phyloP scores from a whole-genome alignment of 2,797 vertebrate species.

The Chanos chanos region DNA sequence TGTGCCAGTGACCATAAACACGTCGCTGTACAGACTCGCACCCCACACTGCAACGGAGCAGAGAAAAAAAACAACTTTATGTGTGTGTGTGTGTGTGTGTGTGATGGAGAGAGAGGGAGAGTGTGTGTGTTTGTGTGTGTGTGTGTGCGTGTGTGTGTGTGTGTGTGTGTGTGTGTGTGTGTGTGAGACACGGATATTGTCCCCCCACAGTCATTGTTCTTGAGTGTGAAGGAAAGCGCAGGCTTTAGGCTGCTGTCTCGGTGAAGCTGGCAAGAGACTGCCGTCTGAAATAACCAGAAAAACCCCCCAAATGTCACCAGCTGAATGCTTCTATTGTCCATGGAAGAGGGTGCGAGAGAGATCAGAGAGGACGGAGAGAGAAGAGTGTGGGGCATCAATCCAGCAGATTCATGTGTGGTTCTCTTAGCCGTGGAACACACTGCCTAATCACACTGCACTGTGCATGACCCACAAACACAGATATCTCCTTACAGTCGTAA shows the following conservation, averaged over 20 bases:
- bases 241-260: constrained; percentile 37
- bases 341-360: constrained; percentile 25
- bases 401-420: too few species aligned
- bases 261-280: constrained; percentile 37
- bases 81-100: constrained; percentile 3
- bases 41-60: constrained; percentile 33
- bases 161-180: constrained; percentile 1
- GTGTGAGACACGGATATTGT: constrained; percentile 32
- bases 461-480: too few species aligned
- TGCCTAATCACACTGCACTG: too few species aligned
- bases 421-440: too few species aligned
- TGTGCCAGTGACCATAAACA: constrained; percentile 39
- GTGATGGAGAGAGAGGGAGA: constrained; percentile 15
- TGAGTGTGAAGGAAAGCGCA: constrained; percentile 24
- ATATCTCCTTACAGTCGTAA: too few species aligned
- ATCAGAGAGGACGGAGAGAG: too few species aligned
- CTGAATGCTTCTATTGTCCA: constrained; percentile 50
- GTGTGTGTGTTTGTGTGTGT: constrained; percentile 1
- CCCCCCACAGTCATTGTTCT: constrained; percentile 36
- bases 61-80: constrained; percentile 3
- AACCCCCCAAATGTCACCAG: constrained; percentile 36
- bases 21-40: constrained; percentile 35
- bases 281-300: constrained; percentile 47
- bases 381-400: too few species aligned
- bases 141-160: constrained; percentile 14